Percentiles rank a stretch among this genome's conserved stretches.
Evolutionary conservation across 35 echinoderm and acorn worm species (phyloP).

Genomic region (Apostichopus parvimensis): DNA sequence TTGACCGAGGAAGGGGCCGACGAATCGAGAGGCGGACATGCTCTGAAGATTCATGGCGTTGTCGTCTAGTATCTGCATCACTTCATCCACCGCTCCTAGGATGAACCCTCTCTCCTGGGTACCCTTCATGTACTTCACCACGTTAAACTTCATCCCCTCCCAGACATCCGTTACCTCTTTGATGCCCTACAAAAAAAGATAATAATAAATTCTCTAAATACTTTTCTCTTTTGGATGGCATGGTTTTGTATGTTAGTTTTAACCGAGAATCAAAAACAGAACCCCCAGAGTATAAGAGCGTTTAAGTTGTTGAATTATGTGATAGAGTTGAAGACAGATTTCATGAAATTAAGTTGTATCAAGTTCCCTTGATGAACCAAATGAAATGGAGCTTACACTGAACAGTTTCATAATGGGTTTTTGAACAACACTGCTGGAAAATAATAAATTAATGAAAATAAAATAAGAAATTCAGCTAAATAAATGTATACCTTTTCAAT

Average conservation of each 20-base stretch:
- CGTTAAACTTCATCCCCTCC: constrained; percentile 98
- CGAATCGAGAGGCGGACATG: constrained; percentile 98
- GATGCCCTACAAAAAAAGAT: constrained; percentile 98
- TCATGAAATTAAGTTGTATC: neutral
- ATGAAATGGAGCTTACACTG: constrained; percentile 79
- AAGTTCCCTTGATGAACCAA: constrained; percentile 90
- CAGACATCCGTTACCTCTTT: constrained; percentile 97
- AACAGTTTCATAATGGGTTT: too few species aligned
- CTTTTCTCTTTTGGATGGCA: neutral
- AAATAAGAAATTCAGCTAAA: neutral
- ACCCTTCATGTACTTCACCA: constrained; percentile 97
- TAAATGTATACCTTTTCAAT: constrained; percentile 89
- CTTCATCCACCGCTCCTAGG: constrained; percentile 92
- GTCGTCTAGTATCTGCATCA: constrained; percentile 96
- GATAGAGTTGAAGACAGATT: too few species aligned
- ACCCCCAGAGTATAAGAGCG: too few species aligned
- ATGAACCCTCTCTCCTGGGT: constrained; percentile 98
- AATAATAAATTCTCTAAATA: too few species aligned
- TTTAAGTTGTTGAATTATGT: too few species aligned
- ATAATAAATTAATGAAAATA: too few species aligned
- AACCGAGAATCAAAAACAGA: too few species aligned
- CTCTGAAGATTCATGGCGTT: constrained; percentile 99
- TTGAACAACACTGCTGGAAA: too few species aligned
- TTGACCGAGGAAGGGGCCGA: constrained; percentile 88
- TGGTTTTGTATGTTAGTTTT: too few species aligned